phyloP scores from a whole-genome alignment of 2,888 invertebrate species.

The Frankliniella intonsa region DNA sequence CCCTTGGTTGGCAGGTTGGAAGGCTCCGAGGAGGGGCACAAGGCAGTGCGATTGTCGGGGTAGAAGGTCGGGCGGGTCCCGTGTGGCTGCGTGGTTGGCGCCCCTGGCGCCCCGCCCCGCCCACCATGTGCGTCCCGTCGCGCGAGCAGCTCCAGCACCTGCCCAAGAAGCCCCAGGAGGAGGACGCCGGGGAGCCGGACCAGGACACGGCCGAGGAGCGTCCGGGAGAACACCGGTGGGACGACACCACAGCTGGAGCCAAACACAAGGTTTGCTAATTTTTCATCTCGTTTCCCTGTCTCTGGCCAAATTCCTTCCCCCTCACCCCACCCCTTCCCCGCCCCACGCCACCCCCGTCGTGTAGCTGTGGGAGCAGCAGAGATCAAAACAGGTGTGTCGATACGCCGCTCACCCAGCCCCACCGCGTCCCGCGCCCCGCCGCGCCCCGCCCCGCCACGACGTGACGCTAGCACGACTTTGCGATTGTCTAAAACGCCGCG shows the following conservation, averaged over 20 bases:
- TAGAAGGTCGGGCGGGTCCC: neutral
- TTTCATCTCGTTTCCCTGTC: too few relatives aligned
- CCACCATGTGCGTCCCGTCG: neutral
- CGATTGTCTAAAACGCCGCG: too few relatives aligned
- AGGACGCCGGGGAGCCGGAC: neutral
- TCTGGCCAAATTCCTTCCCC: too few relatives aligned
- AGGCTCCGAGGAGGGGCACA: neutral
- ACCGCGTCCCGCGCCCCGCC: too few relatives aligned
- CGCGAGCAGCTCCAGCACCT: neutral
- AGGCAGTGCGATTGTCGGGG: conserved; percentile 10
- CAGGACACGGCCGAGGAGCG: neutral
- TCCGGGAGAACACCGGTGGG: neutral
- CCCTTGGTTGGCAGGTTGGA: neutral
- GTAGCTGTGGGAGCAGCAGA: too few relatives aligned
- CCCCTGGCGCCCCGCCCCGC: neutral
- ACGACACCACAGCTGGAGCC: neutral
- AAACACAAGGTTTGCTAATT: neutral
- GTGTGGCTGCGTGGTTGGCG: neutral
- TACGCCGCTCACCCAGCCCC: too few relatives aligned
- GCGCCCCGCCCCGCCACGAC: too few relatives aligned
- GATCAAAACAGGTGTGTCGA: too few relatives aligned
- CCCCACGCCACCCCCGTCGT: too few relatives aligned
- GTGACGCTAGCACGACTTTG: too few relatives aligned
- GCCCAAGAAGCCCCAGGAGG: conserved; percentile 23
- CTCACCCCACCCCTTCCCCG: too few relatives aligned